Percentiles rank a stretch among this genome's conserved stretches.
Evolutionary conservation across 2,113 vertebrate genomes (phyloP).

Genomic region (Cyprinodon variegatus): DNA sequence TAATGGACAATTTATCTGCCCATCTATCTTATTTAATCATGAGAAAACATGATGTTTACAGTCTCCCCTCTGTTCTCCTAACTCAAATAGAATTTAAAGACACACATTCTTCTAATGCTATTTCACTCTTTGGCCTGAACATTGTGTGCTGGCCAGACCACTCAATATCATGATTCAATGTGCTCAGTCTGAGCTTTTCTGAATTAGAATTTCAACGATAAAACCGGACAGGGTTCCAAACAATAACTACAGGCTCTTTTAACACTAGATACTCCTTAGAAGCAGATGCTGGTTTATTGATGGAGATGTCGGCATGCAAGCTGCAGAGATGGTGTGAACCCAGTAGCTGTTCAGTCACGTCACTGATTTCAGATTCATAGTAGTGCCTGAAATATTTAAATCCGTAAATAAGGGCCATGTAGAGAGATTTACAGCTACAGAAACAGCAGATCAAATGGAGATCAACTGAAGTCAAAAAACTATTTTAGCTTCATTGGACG

Average conservation of each 20-base stretch:
- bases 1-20: slow-evolving; percentile 54
- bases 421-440: background rate
- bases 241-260: background rate
- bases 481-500: background rate
- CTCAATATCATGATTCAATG: background rate
- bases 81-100: slow-evolving; percentile 40
- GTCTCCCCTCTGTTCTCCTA: slow-evolving; percentile 30
- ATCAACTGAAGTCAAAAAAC: background rate
- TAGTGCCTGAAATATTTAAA: slow-evolving; percentile 15
- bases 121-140: background rate
- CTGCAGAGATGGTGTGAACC: background rate
- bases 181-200: background rate
- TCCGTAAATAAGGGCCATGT: background rate
- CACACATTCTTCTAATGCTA: slow-evolving; percentile 12
- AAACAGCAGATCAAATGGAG: background rate
- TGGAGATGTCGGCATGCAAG: background rate
- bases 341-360: background rate
- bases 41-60: slow-evolving; percentile 51
- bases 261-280: background rate
- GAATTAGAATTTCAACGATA: background rate
- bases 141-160: background rate
- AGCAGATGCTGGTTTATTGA: background rate
- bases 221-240: background rate
- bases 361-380: slow-evolving; percentile 8
- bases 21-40: slow-evolving; percentile 73